Base-by-base conservation (phyloP, 2,888 invertebrate species). In the Taenaris catops region DNA sequence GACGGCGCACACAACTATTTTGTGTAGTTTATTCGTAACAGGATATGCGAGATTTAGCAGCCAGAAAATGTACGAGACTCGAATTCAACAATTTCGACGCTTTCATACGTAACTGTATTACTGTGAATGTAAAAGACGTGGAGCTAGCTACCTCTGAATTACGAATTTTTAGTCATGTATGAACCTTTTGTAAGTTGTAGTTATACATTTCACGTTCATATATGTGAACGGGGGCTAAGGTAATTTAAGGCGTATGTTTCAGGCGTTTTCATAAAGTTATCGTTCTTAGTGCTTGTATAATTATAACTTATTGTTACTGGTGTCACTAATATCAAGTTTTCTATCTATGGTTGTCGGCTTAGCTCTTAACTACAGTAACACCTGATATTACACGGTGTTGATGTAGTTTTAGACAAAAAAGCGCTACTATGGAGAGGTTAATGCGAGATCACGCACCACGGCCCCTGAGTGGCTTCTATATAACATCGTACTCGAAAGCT, bases 1-100 rank as follows among this genome's bases (percentile, higher is more conserved):
- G 47, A 50, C 51, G 49, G 31, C 52, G 49, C 50, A 48, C 51
- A 48, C 41, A 42, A 45, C 43, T 42, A 44, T 49, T 49, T 49
- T 38, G 29, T 39, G 39, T 38, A 48, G 53, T 52, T 53, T 56
- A 55, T 53, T 52, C 46, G 47, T 47, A 49, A 53, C 44, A 45
- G 50, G 48, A 49, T 46, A 53, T 43, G 44, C 44, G 44, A 51
- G 51, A 46, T 48, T 49, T 50, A 48, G 42, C 48, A 48, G 38
- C 34, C 44, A 33, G 41, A 46, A 50, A 51, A 46, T 39, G 44
- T 47, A 50, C 48, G 48, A 46, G 49, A 51, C 44, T 42, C 34
- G 41, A 51, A 51, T 51, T 42, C 45, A 37, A 53, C 46, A 48
- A 46, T 48, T 47, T 46, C 42, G 39, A 46, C 46, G 41, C 48